These are phyloP conservation scores for Chloromyia formosa DNA, from an alignment of 2,888 invertebrate genomes.

Conservation along the genomic window DNA sequence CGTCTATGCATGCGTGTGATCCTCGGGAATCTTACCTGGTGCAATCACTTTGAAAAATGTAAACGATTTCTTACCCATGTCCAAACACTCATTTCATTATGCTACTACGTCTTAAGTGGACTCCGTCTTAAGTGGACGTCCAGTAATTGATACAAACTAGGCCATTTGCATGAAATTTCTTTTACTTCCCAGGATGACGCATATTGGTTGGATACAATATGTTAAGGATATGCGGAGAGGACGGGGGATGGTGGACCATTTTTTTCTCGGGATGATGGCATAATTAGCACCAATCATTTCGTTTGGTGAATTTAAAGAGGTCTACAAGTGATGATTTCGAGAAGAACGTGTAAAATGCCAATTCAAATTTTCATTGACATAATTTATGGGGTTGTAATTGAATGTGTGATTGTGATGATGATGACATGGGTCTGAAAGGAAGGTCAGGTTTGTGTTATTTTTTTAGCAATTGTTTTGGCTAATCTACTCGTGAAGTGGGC, in stretches of 20 bases:
- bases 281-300: constrained; percentile 7
- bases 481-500: too few species aligned
- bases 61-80: constrained; percentile 44
- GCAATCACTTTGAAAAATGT: constrained; percentile 41
- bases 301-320: not conserved
- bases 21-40: constrained; percentile 2
- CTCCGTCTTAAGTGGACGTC: constrained; percentile 24
- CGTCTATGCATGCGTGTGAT: constrained; percentile 30
- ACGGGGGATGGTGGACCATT: not conserved
- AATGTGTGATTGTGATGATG: too few species aligned
- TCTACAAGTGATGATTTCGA: not conserved
- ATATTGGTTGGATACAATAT: constrained; percentile 4
- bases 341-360: constrained; percentile 27
- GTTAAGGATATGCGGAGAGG: constrained; percentile 13
- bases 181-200: not conserved
- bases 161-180: constrained; percentile 40
- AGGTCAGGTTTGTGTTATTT: too few species aligned
- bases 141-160: constrained; percentile 43
- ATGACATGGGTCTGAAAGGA: too few species aligned
- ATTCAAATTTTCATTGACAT: constrained; percentile 1
- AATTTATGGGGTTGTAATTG: not conserved
- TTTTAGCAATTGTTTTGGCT: too few species aligned
- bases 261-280: constrained; percentile 10
- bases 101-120: constrained; percentile 42
- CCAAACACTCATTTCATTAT: constrained; percentile 44